phyloP scores from a whole-genome alignment of 2,888 invertebrate species.

The Drosophila atripex region DNA sequence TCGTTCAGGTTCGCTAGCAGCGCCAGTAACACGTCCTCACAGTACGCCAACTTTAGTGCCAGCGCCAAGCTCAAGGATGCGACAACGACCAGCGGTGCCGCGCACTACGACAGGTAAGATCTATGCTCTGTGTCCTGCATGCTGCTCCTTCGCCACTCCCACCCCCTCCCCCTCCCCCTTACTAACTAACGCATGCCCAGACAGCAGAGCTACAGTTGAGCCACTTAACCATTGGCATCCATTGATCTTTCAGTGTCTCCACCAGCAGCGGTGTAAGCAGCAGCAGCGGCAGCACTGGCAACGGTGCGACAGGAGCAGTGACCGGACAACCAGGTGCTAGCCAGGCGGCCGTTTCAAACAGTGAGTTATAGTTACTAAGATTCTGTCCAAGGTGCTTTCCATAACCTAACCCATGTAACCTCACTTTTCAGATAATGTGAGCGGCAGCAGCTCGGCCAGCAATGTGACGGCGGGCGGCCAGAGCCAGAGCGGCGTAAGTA shows the following conservation, averaged over 20 bases:
- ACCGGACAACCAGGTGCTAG: slow-evolving; percentile 77
- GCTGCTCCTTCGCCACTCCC: slow-evolving; percentile 3
- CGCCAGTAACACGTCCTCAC: slow-evolving; percentile 83
- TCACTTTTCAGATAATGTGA: slow-evolving; percentile 61
- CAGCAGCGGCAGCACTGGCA: slow-evolving; percentile 76
- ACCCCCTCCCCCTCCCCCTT: no score
- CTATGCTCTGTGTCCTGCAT: slow-evolving; percentile 8
- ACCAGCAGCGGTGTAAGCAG: slow-evolving; percentile 82
- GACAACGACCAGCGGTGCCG: slow-evolving; percentile 80
- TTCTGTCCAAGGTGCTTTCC: neutral
- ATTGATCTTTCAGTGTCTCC: slow-evolving; percentile 74
- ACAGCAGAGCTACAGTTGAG: neutral
- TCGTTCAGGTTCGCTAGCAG: slow-evolving; percentile 83
- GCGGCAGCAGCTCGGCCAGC: slow-evolving; percentile 69
- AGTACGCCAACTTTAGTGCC: slow-evolving; percentile 84
- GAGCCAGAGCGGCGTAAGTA: slow-evolving; percentile 67
- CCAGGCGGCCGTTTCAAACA: slow-evolving; percentile 78
- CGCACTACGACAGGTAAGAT: slow-evolving; percentile 84
- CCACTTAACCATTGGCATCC: slow-evolving; percentile 8
- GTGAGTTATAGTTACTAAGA: slow-evolving; percentile 60
- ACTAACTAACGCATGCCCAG: slow-evolving; percentile 8
- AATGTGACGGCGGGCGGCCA: slow-evolving; percentile 62
- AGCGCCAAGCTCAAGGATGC: slow-evolving; percentile 84
- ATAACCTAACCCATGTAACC: neutral
- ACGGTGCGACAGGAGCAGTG: slow-evolving; percentile 73